Evolutionary conservation across 2,888 invertebrate species (phyloP), one percentile per base, ranked within the genome.

Genomic region (Harpagoxenus sublaevis): DNA sequence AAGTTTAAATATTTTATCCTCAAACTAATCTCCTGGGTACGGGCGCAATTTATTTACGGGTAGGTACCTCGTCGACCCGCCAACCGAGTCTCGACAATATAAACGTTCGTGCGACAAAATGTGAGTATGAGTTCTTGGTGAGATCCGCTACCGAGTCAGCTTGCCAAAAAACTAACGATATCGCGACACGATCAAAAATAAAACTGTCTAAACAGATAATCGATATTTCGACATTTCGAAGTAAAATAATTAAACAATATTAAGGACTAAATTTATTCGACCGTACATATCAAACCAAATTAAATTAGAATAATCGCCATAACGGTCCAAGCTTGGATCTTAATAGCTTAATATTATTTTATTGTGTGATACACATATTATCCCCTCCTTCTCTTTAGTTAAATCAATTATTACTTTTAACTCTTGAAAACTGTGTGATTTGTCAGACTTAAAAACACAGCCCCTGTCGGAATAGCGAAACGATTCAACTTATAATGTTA

Each of bases 1-100:
- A 92, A 89, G 91, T 90, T 92, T 91, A 87, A 92, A 92, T 92
- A 89, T 92, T 92, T 92, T 83, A 92, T 89, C 84, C 63, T 51
- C 82, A 78, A 75, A 73, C 89, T 88, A 91, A 92, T 92, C 89
- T 88, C 87, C 45, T 51, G 79, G 75, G 84, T 85, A 75, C 75
- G n/a, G n/a, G 70, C 55, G 48, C 84, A 87, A 84, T 83, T 91
- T 91, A 88, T 88, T 89, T 85, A 77, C 48, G 55, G 60, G 35
- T 45, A 65, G 60, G 35, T 45, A 65, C 48, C 77, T 70, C 39
- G 83, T 53, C 83, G 73, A 71, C 48, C 15, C 10, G 62, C 60
- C 73, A 23, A 48, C 77, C 65, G 63, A 39, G 55, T 68, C 78
- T 45, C 66, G 68, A 48, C 70, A 71, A 65, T 75, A 71, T 79